Conservation (phyloP, 1,140 invertebrate species). For the Uloborus diversus region DNA sequence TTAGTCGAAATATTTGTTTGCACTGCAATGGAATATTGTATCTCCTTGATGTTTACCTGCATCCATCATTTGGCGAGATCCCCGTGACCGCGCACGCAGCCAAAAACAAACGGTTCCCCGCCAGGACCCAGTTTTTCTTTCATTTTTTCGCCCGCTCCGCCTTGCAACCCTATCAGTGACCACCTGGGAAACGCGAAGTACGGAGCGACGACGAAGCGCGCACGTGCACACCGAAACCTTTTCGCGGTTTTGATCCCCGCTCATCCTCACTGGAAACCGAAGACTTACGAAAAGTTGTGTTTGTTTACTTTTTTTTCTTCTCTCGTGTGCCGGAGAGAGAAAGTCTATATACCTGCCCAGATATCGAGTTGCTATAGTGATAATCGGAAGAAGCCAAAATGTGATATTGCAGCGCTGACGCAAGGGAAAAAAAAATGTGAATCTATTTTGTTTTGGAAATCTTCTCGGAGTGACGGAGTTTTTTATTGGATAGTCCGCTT, state of each 20-base stretch:
- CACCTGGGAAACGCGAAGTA: constrained; percentile 24
- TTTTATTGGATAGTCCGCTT: too few species aligned
- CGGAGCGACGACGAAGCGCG: background rate
- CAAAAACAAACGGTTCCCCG: too few species aligned
- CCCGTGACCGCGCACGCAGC: too few species aligned
- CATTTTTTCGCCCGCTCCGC: background rate
- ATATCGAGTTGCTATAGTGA: constrained; percentile 11
- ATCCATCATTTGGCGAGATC: too few species aligned
- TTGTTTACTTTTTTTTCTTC: background rate
- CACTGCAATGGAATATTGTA: too few species aligned
- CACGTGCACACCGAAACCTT: background rate
- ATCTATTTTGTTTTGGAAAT: background rate
- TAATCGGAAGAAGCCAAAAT: constrained; percentile 14
- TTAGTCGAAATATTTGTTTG: too few species aligned
- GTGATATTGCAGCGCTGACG: background rate
- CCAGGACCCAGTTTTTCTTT: too few species aligned
- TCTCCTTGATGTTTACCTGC: too few species aligned
- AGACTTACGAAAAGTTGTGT: background rate
- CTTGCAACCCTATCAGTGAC: constrained; percentile 36
- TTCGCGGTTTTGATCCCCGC: background rate
- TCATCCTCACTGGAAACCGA: background rate
- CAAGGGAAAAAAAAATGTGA: background rate
- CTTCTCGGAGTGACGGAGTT: too few species aligned
- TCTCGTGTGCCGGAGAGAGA: background rate
- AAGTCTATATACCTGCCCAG: background rate